Evolutionary conservation across 2,888 invertebrate genomes (phyloP).

Genomic region (Temnothorax ravouxi): DNA sequence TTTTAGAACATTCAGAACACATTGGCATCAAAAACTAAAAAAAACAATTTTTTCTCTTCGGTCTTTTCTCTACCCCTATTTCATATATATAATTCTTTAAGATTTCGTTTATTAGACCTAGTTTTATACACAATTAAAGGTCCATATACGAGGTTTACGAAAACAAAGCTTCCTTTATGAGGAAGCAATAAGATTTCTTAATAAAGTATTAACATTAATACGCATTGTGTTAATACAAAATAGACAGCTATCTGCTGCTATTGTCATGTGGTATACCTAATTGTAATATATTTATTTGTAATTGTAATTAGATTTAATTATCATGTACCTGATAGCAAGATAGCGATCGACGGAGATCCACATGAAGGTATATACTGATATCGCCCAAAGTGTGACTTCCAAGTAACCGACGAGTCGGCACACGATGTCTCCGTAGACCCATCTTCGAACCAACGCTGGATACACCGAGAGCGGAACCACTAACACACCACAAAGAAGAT

Average conservation of each 20-base stretch:
- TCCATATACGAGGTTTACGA: no score
- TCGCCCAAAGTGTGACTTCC: conserved; percentile 97
- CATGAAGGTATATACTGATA: conserved; percentile 98
- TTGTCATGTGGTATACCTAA: not conserved
- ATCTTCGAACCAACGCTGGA: conserved; percentile 92
- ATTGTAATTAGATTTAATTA: not conserved
- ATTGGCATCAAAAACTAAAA: no score
- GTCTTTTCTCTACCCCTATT: no score
- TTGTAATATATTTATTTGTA: no score
- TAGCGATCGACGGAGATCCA: conserved; percentile 99
- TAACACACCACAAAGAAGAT: conserved; percentile 95
- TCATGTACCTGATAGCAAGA: conserved; percentile 91
- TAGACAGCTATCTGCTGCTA: not conserved
- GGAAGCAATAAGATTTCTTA: no score
- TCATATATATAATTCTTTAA: no score
- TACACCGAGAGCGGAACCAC: conserved; percentile 98
- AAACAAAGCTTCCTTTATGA: no score
- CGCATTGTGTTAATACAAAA: not conserved
- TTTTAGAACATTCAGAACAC: no score
- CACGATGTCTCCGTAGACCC: conserved; percentile 95
- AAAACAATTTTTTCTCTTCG: no score
- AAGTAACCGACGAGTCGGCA: conserved; percentile 97
- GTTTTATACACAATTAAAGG: no score
- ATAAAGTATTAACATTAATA: not conserved
- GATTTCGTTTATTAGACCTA: no score